A percentile compares a stretch with the other conserved stretches of the same genome.
These are phyloP conservation scores for Leptogaster cylindrica DNA, from an alignment of 2,888 invertebrate genomes.

Conservation along the genomic window DNA sequence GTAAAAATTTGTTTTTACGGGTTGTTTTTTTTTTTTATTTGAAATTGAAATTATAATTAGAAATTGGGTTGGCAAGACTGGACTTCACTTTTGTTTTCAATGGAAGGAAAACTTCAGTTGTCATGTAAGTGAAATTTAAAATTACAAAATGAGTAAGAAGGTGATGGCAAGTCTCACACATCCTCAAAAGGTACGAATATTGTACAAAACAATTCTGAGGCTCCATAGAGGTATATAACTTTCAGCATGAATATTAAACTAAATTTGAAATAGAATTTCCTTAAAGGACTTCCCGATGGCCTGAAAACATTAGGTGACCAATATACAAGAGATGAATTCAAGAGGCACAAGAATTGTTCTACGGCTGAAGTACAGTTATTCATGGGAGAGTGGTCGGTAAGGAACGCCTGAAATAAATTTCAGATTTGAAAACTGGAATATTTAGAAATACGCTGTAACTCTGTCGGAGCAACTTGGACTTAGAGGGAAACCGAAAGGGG, in stretches of 20 bases:
- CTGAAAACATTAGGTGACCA: slow-evolving; percentile 74
- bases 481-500: slow-evolving; percentile 66
- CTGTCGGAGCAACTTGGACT: slow-evolving; percentile 77
- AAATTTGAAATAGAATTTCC: background rate
- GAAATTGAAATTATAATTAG: too few relatives aligned
- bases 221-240: slow-evolving; percentile 69
- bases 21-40: too few relatives aligned
- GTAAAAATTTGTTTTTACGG: too few relatives aligned
- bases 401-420: slow-evolving; percentile 23
- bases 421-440: slow-evolving; percentile 47
- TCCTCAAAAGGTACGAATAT: slow-evolving; percentile 69
- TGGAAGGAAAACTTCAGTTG: too few relatives aligned
- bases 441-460: slow-evolving; percentile 77
- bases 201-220: slow-evolving; percentile 81
- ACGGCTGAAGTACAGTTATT: slow-evolving; percentile 76
- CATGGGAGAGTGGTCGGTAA: slow-evolving; percentile 87
- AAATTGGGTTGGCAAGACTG: too few relatives aligned
- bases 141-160: slow-evolving; percentile 55
- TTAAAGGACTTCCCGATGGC: slow-evolving; percentile 70
- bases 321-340: slow-evolving; percentile 85
- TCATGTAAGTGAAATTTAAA: too few relatives aligned
- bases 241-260: background rate
- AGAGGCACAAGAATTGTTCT: slow-evolving; percentile 77
- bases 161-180: slow-evolving; percentile 62
- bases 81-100: too few relatives aligned